These are phyloP conservation scores for Spea multiplicata DNA, from an alignment of 2,113 vertebrate species.

Conservation along the genomic window DNA sequence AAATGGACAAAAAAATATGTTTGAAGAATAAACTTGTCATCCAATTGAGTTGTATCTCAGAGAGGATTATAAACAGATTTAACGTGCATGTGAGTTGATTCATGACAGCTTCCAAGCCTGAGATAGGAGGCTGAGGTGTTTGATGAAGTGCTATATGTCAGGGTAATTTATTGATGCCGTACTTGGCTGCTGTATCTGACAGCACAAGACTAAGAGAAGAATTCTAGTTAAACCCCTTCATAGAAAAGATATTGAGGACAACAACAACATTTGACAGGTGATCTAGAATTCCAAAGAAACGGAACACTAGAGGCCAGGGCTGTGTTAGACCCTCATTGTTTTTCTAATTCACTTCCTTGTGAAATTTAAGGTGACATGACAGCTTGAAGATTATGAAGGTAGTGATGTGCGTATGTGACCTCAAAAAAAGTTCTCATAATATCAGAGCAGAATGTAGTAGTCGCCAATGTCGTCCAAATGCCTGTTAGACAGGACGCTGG, in stretches of 20 bases:
- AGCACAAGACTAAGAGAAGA: conserved; percentile 11
- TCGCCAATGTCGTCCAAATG: no score
- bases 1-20: conserved; percentile 28
- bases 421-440: no score
- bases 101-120: conserved; percentile 39
- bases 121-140: conserved; percentile 42
- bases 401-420: no score
- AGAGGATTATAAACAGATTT: conserved; percentile 43
- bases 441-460: no score
- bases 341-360: no score
- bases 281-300: background rate
- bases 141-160: conserved; percentile 45
- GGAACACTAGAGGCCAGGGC: background rate
- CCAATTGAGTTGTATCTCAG: conserved; percentile 40
- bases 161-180: conserved; percentile 45
- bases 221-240: conserved; percentile 14
- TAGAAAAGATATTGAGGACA: conserved; percentile 12
- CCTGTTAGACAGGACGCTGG: no score
- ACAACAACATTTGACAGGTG: conserved; percentile 22
- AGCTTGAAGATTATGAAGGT: no score
- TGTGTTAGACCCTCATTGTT: background rate
- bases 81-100: conserved; percentile 42
- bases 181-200: conserved; percentile 42
- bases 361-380: no score
- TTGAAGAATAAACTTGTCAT: conserved; percentile 46